Evolutionary conservation across 2,888 invertebrate genomes (phyloP).

Genomic region (Sesamia inferens): DNA sequence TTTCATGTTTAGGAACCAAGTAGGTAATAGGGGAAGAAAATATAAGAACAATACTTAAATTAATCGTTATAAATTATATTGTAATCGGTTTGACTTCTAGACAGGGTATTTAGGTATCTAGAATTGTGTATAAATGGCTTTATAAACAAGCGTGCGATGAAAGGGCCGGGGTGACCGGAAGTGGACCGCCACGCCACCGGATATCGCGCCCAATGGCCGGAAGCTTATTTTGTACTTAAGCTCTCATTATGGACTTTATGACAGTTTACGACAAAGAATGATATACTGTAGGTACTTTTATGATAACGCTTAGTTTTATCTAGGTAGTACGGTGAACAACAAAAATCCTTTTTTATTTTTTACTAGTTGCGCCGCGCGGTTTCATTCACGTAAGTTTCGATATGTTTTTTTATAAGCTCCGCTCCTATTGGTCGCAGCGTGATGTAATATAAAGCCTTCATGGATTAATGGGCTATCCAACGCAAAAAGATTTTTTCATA

Average conservation of each 20-base stretch:
- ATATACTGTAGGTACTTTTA: slow-evolving; percentile 28
- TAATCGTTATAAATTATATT: slow-evolving; percentile 24
- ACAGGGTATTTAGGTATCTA: slow-evolving; percentile 9
- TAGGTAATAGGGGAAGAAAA: not conserved
- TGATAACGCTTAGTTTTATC: not conserved
- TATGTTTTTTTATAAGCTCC: too few relatives aligned
- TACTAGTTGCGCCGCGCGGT: too few relatives aligned
- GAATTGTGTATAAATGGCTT: slow-evolving; percentile 33
- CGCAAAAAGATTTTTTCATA: too few relatives aligned
- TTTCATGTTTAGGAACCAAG: not conserved
- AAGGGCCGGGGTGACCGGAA: slow-evolving; percentile 58
- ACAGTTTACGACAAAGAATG: slow-evolving; percentile 42
- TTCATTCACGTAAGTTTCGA: too few relatives aligned
- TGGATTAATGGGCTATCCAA: too few relatives aligned
- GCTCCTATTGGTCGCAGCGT: too few relatives aligned
- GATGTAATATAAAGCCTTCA: too few relatives aligned
- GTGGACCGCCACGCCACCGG: slow-evolving; percentile 59
- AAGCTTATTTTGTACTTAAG: slow-evolving; percentile 68
- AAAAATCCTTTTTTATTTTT: too few relatives aligned
- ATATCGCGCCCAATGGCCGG: slow-evolving; percentile 63
- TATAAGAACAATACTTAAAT: slow-evolving; percentile 21
- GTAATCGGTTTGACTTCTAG: slow-evolving; percentile 14
- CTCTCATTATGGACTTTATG: slow-evolving; percentile 65
- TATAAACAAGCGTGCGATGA: slow-evolving; percentile 54
- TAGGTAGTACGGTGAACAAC: not conserved